These are phyloP conservation scores for Lycodopsis pacificus DNA, from an alignment of 2,797 vertebrate genomes.

Conservation along the genomic window DNA sequence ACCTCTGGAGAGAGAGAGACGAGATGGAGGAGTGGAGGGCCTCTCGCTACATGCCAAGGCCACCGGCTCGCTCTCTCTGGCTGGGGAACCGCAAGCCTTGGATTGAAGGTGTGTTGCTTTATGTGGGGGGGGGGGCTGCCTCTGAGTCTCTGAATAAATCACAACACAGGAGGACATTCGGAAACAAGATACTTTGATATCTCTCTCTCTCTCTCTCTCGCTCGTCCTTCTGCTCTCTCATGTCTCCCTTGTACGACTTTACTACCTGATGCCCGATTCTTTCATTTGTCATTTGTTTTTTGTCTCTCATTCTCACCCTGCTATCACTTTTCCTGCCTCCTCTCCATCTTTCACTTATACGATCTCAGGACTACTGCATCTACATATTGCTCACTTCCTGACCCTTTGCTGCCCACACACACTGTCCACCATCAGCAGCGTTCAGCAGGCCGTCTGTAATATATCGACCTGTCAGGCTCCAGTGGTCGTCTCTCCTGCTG, in stretches of 20 bases:
- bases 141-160: constrained; percentile 59
- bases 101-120: constrained; percentile 54
- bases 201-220: not conserved
- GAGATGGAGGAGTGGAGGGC: constrained; percentile 47
- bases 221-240: constrained; percentile 7
- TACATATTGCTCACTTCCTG: constrained; percentile 27
- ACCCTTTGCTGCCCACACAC: constrained; percentile 45
- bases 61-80: constrained; percentile 33
- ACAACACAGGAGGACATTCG: constrained; percentile 37
- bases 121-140: constrained; percentile 32
- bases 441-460: constrained; percentile 45
- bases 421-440: constrained; percentile 29
- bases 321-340: not conserved
- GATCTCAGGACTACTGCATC: constrained; percentile 6
- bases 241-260: constrained; percentile 1
- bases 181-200: constrained; percentile 36
- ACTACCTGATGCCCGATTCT: not conserved
- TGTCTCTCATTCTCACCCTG: not conserved
- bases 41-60: constrained; percentile 66
- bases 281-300: not conserved
- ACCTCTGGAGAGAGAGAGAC: constrained; percentile 46
- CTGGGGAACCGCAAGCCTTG: constrained; percentile 39
- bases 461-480: constrained; percentile 31
- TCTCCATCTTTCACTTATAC: not conserved
- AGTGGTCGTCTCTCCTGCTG: constrained; percentile 29